These are phyloP conservation scores for Acanthoscelides obtectus DNA, from an alignment of 2,888 invertebrate species.

Conservation along the genomic window DNA sequence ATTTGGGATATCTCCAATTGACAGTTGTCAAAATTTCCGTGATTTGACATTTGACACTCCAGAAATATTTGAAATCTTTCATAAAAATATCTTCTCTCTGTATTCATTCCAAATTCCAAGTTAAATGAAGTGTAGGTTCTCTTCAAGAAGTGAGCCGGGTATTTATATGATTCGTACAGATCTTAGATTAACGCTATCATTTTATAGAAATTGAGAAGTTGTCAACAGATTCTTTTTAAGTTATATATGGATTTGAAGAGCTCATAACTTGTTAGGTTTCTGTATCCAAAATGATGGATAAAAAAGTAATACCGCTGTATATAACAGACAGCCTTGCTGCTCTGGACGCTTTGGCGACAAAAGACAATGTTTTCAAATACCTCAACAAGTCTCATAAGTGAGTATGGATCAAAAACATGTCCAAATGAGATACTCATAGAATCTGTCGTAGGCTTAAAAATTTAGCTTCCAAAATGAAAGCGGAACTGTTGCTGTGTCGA, in stretches of 20 bases:
- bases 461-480: constrained; percentile 54
- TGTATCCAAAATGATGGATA: not conserved
- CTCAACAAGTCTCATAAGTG: constrained; percentile 20
- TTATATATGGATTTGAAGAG: not conserved
- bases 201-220: not conserved
- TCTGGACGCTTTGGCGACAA: constrained; percentile 26
- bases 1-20: not conserved
- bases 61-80: not conserved
- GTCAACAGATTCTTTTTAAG: not conserved
- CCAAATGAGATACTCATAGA: constrained; percentile 4
- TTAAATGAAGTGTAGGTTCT: not conserved
- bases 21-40: not conserved
- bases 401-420: constrained; percentile 4
- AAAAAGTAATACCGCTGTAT: constrained; percentile 19
- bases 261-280: not conserved
- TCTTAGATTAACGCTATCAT: not conserved
- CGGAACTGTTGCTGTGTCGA: constrained; percentile 33
- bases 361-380: constrained; percentile 18
- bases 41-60: not conserved
- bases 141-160: not conserved
- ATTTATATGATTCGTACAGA: not conserved
- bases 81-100: not conserved
- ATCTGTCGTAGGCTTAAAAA: constrained; percentile 39
- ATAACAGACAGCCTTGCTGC: constrained; percentile 30
- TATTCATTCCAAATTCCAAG: not conserved